Evolutionary conservation across 2,113 vertebrate species (phyloP).

Genomic region (Nesospiza acunhae): DNA sequence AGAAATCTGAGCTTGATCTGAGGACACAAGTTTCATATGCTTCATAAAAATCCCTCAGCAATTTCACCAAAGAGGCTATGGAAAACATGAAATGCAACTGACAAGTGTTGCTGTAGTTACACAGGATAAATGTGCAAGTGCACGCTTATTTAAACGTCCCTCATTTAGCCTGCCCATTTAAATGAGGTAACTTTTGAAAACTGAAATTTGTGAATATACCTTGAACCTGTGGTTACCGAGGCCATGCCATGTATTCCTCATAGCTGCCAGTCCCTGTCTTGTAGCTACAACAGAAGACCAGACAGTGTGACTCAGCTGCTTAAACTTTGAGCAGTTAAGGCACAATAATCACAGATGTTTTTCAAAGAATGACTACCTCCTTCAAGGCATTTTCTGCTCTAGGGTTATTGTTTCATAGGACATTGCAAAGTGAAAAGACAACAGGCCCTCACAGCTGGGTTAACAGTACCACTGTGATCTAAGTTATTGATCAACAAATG

Average conservation of each 20-base stretch:
- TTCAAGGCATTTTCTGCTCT: neutral
- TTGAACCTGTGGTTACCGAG: neutral
- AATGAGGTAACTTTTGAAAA: neutral
- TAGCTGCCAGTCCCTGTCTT: neutral
- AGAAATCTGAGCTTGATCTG: neutral
- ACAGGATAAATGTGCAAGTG: accelerated
- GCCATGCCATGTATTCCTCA: neutral
- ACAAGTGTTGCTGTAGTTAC: neutral
- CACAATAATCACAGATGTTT: neutral
- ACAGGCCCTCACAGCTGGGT: neutral
- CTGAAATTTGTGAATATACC: neutral
- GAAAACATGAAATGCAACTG: neutral
- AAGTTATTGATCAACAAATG: neutral
- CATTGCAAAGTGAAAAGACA: neutral
- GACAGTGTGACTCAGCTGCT: neutral
- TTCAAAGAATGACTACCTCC: neutral
- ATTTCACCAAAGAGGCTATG: neutral
- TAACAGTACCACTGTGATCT: neutral
- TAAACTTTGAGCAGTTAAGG: neutral
- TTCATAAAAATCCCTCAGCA: neutral
- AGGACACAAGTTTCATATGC: neutral
- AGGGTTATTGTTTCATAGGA: neutral
- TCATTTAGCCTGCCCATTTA: neutral
- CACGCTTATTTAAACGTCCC: neutral
- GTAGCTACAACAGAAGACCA: neutral